These are phyloP conservation scores for Drosophila longiperda DNA, from an alignment of 2,888 invertebrate species.

Conservation along the genomic window DNA sequence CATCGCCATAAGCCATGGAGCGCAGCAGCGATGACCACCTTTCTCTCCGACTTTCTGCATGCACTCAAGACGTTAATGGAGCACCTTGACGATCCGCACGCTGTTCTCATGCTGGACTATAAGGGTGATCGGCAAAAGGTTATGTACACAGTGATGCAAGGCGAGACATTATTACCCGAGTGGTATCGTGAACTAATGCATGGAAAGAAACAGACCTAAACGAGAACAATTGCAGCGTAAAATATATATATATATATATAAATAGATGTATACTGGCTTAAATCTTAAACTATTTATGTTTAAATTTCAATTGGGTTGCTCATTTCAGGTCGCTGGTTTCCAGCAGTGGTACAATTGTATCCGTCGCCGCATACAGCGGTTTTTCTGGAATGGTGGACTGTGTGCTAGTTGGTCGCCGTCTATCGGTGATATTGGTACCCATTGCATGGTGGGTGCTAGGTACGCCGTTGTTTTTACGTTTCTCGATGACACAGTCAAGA, in stretches of 20 bases:
- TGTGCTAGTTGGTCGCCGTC: constrained; percentile 45
- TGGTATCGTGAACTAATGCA: constrained; percentile 55
- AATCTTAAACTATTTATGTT: neutral
- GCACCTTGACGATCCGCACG: constrained; percentile 37
- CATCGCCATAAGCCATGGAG: constrained; percentile 55
- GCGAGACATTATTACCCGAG: constrained; percentile 41
- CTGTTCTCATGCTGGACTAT: constrained; percentile 52
- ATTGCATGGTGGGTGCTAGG: constrained; percentile 13
- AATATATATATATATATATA: constrained; percentile 9
- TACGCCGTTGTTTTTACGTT: constrained; percentile 66
- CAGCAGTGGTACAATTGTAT: constrained; percentile 51
- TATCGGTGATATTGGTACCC: constrained; percentile 36
- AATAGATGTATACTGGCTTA: constrained; percentile 9
- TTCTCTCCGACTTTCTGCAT: constrained; percentile 51
- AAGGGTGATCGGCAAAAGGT: neutral
- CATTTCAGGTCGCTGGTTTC: constrained; percentile 63
- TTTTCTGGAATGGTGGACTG: constrained; percentile 38
- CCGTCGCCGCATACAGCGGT: constrained; percentile 11
- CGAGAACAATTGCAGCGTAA: neutral
- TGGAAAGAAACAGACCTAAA: neutral
- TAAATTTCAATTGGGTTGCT: constrained; percentile 7
- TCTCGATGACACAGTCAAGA: constrained; percentile 92
- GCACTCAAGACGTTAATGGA: constrained; percentile 44
- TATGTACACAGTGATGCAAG: constrained; percentile 26
- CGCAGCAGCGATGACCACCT: constrained; percentile 46